Base-by-base conservation (phyloP, 1,140 invertebrate species). In the Lanistes nyassanus region DNA sequence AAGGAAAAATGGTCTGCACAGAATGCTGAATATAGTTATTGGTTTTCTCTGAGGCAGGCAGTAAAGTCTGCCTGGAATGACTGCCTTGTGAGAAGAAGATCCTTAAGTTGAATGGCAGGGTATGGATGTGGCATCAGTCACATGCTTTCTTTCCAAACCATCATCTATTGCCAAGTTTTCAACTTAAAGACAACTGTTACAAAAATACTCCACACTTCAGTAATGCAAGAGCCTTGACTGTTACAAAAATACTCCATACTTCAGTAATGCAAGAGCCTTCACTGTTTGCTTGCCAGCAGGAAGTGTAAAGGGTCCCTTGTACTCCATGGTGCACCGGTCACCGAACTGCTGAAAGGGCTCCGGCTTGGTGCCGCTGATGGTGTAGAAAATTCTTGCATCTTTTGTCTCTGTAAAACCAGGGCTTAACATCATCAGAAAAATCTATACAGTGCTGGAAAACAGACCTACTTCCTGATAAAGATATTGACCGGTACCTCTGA, bases 321-420 rank as follows among this genome's bases (percentile, higher is more conserved):
- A 90, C 66, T 87, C 82, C 75, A 88, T 80, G 0, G 89, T 89
- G 76, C 79, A 84, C 76, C 80, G 84, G 19, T 85, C 86, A 29
- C 83, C 84, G 34, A 85, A 82, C 58, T 82, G 79, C 26, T 84
- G 81, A 79, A 89, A 90, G 9, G 88, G 88, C n/a, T 89, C 86
- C 65, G 89, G 89, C 70, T 88, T 89, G 51, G 81, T 83, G 19
- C 88, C 88, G 85, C 90, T 88, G 21, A 88, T 83, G 74, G 89
- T 89, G 84, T 88, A 90, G 79, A 86, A 86, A 47, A 90, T 89
- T 29, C 81, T 78, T 11, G 82, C 83, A 74, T 84, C 82, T 74
- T 79, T 62, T 53, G 75, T 81, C 42, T 85, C 85, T 85, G 77
- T 58, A 68, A 29, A 71, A 70, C 16, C 37, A 56, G 47, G 31